Evolutionary conservation across 2,797 vertebrate genomes (phyloP), one percentile per base, ranked within the genome.

Genomic region (Ciconia nigra): DNA sequence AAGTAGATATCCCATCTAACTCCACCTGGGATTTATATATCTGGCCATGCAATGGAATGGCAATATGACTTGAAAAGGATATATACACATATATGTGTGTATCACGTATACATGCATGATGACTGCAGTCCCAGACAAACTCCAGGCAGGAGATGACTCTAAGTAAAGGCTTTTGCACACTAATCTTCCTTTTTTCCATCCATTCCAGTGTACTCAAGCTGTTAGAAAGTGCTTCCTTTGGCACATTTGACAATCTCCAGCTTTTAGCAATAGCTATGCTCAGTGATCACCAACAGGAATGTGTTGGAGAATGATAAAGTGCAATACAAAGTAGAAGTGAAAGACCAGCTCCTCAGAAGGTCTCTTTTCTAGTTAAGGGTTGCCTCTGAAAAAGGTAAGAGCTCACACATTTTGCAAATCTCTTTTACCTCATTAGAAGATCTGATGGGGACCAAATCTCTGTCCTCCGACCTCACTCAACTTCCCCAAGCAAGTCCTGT

Each of bases 51-150:
- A 20, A 14, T 86, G 52, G 35, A 85, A 77, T 47, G 59, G 25
- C 51, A 80, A 71, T 44, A 26, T 35, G 11, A 11, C 14, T 61
- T 92, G 52, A 44, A 74, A 77, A 62, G 18, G 20, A 16, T 63
- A 41, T 21, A 37, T 16, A n/a, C 2, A 13, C 3, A 7, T 25
- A 6, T 46, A 51, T 14, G 8, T 55, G 11, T 2, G 0, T 63
- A 35, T 52, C 22, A 33, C 5, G 4, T 28, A 47, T 3, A 22
- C 10, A 25, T 28, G 28, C 10, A 33, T 17, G 17, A 52, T 39
- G 33, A 65, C 4, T 41, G 29, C 10, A 49, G n/a, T 41, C 33
- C 18, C 41, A 71, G 47, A 47, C 5, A 72, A 78, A 57, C 29
- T 63, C 21, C 29, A 49, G 16, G 16, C 7, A 89, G 49, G 26